phyloP scores from a whole-genome alignment of 2,797 vertebrate species.

The Microctenopoma steveboyesi region DNA sequence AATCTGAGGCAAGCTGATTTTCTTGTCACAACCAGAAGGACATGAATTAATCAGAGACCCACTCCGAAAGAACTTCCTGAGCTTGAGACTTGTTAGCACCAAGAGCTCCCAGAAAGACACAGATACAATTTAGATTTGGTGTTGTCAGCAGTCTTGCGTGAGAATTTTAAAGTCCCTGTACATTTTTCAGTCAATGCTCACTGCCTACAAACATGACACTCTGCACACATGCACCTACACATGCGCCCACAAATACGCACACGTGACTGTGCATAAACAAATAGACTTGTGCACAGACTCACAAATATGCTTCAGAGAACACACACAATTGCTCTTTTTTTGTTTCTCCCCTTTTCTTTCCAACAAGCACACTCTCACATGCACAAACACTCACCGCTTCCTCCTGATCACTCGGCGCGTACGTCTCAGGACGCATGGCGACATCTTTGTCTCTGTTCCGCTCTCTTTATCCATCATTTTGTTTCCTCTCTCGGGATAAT shows the following conservation, averaged over 20 bases:
- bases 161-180: slow-evolving; percentile 27
- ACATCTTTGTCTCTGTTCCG: slow-evolving; percentile 55
- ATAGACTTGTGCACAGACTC: slow-evolving; percentile 38
- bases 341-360: slow-evolving; percentile 2
- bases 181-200: slow-evolving; percentile 25
- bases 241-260: slow-evolving; percentile 10
- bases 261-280: slow-evolving; percentile 34
- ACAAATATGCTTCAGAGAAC: slow-evolving; percentile 40
- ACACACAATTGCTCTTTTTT: slow-evolving; percentile 31
- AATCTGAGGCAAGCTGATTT: slow-evolving; percentile 52
- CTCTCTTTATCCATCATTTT: slow-evolving; percentile 45
- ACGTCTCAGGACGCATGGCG: slow-evolving; percentile 41
- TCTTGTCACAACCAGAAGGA: slow-evolving; percentile 58
- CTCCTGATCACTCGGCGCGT: slow-evolving; percentile 46
- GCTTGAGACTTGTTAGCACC: slow-evolving; percentile 51
- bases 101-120: slow-evolving; percentile 31
- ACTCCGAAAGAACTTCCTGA: slow-evolving; percentile 57
- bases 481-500: slow-evolving; percentile 66
- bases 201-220: slow-evolving; percentile 19
- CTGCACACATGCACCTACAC: slow-evolving; percentile 1
- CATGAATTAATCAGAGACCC: slow-evolving; percentile 65
- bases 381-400: slow-evolving; percentile 71
- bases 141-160: slow-evolving; percentile 31
- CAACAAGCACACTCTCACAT: slow-evolving; percentile 48
- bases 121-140: slow-evolving; percentile 36